Evolutionary conservation across 2,797 vertebrate species (phyloP).

Genomic region (Rhinogobio ventralis): DNA sequence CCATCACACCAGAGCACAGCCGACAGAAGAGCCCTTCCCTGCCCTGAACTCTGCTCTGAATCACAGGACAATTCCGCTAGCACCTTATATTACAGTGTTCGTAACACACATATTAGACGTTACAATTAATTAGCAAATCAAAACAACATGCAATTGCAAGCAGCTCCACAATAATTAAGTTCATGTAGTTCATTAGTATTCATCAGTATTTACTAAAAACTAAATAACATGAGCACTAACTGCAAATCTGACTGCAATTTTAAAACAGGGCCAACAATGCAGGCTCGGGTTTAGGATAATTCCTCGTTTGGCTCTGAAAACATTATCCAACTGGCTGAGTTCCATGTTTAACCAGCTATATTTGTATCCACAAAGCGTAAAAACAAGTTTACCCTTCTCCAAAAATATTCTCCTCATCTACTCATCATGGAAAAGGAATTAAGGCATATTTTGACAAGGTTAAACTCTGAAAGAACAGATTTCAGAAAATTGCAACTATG

Average conservation of each 20-base stretch:
- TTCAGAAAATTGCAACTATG: background rate
- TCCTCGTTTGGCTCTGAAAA: conserved; percentile 4
- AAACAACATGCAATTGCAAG: background rate
- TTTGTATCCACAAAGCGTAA: conserved; percentile 20
- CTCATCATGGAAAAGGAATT: background rate
- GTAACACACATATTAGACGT: background rate
- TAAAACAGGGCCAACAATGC: background rate
- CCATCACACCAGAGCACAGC: conserved; percentile 14
- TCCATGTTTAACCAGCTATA: conserved; percentile 38
- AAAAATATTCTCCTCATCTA: conserved; percentile 15
- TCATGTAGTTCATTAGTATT: background rate
- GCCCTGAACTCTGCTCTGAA: background rate
- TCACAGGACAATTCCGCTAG: background rate
- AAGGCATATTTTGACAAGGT: background rate
- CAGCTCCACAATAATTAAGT: background rate
- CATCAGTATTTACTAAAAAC: background rate
- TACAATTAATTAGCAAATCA: background rate
- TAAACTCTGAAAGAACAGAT: conserved; percentile 4
- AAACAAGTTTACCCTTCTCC: conserved; percentile 22
- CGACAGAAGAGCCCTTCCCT: background rate
- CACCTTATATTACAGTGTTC: background rate
- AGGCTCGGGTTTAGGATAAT: background rate
- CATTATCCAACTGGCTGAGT: conserved; percentile 4
- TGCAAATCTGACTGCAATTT: background rate
- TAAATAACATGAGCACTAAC: background rate